These are phyloP conservation scores for Megaceryle torquata DNA, from an alignment of 2,113 vertebrate species.

Conservation along the genomic window DNA sequence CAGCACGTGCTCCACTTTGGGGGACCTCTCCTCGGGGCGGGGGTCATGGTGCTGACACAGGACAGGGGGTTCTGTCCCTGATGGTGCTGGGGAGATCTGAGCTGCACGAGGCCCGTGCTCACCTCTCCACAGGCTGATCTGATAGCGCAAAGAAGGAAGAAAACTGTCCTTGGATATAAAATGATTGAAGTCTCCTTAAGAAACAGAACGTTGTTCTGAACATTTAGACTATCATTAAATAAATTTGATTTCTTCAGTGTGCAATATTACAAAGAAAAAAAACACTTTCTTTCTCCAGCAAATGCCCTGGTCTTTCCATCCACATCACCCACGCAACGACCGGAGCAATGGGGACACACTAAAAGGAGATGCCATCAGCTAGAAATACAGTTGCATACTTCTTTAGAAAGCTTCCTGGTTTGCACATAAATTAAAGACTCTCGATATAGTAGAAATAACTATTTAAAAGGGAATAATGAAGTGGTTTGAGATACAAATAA, in stretches of 20 bases:
- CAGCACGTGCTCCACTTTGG: not conserved
- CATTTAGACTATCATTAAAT: not conserved
- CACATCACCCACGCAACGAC: not conserved
- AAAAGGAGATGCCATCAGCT: not conserved
- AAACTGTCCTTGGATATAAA: not conserved
- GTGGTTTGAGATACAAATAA: not conserved
- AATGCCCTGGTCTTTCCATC: not conserved
- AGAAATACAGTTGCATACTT: not conserved
- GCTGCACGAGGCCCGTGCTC: not conserved
- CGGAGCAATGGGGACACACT: not conserved
- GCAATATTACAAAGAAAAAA: not conserved
- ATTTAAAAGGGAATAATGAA: not conserved
- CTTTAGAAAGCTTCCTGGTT: not conserved
- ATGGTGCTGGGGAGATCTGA: not conserved
- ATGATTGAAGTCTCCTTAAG: not conserved
- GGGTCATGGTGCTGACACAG: not conserved
- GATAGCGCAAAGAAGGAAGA: not conserved
- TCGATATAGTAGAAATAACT: not conserved
- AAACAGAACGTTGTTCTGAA: not conserved
- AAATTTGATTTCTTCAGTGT: not conserved
- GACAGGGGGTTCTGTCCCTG: not conserved
- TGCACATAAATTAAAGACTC: not conserved
- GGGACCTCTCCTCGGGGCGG: not conserved
- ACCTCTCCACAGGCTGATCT: rapidly evolving
- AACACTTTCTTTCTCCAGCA: not conserved